Conservation (phyloP, 2,113 vertebrate genomes). For the Donacobius atricapilla region DNA sequence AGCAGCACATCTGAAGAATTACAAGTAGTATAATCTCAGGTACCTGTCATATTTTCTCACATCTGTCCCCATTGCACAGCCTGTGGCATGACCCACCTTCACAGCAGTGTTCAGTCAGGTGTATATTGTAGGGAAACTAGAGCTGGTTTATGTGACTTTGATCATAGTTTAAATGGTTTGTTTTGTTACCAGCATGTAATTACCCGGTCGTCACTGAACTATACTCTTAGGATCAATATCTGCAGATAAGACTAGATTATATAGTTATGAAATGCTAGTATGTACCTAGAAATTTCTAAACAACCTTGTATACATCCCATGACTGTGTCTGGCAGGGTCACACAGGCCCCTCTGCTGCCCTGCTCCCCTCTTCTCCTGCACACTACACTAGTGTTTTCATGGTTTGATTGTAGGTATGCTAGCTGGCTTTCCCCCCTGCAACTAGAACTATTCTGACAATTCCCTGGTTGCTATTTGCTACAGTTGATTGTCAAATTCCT, state of each 20-base stretch:
- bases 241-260: background rate
- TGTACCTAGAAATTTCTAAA: background rate
- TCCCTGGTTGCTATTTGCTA: background rate
- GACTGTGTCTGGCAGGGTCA: background rate
- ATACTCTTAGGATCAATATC: background rate
- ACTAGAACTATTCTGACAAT: background rate
- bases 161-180: background rate
- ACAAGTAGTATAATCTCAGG: background rate
- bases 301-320: background rate
- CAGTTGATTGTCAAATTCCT: background rate
- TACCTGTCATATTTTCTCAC: background rate
- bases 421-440: background rate
- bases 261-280: background rate
- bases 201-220: background rate
- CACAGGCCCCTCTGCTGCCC: background rate
- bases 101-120: background rate
- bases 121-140: background rate
- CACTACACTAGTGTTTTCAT: fast-evolving
- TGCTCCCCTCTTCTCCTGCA: background rate
- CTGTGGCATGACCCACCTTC: background rate
- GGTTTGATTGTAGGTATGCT: background rate
- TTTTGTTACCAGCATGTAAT: background rate
- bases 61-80: background rate
- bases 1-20: background rate
- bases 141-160: background rate